A percentile compares a stretch with the other conserved stretches of the same genome.
These are phyloP conservation scores for Eulemur mongoz DNA, from an alignment of 2,797 vertebrate species.

Conservation along the genomic window DNA sequence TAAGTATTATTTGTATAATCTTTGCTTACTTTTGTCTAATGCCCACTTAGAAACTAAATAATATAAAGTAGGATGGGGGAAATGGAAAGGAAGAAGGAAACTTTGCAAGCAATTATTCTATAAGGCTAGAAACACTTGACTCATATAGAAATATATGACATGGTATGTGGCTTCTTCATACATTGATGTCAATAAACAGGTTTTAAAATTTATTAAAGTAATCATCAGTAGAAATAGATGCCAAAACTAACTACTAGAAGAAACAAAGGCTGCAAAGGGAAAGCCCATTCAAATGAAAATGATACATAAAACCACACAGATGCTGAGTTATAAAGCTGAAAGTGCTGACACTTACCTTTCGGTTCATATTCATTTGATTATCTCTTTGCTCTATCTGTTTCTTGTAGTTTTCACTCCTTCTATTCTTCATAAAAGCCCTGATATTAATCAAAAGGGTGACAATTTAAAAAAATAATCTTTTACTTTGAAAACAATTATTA, in stretches of 20 bases:
- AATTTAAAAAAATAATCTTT: not conserved
- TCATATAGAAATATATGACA: not conserved
- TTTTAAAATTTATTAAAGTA: slow-evolving; percentile 22
- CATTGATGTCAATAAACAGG: not conserved
- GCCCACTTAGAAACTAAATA: not conserved
- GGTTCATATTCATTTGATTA: not conserved
- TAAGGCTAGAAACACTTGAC: not conserved
- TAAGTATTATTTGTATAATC: not conserved
- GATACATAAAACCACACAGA: not conserved
- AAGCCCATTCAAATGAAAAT: slow-evolving; percentile 13
- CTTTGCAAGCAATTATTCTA: not conserved
- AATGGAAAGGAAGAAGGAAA: not conserved
- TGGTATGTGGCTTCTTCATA: not conserved
- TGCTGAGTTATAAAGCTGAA: not conserved
- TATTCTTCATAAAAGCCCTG: not conserved
- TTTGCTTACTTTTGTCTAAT: not conserved
- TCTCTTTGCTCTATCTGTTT: not conserved
- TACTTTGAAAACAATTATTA: not conserved
- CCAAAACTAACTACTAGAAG: not conserved
- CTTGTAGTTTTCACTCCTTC: not conserved
- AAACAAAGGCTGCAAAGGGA: not conserved
- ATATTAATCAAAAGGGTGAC: not conserved
- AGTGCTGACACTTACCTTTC: not conserved
- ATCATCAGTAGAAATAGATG: not conserved
- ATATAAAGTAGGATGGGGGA: not conserved